phyloP scores from a whole-genome alignment of 2,113 vertebrate genomes.

The Aegotheles bennettii region DNA sequence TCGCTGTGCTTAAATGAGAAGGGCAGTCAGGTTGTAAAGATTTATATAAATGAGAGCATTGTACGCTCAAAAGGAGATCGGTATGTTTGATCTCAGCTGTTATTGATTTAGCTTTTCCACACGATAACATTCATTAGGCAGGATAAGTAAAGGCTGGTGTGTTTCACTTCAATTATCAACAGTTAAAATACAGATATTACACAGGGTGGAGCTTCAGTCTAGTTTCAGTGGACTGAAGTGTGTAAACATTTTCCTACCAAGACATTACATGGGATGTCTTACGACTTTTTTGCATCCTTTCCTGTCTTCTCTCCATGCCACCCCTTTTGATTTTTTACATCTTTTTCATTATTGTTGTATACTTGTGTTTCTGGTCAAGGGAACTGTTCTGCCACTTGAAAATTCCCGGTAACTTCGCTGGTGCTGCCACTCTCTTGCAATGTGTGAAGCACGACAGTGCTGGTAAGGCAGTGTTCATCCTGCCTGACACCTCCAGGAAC shows the following conservation, averaged over 20 bases:
- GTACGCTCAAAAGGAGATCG: slow-evolving; percentile 65
- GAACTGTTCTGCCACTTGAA: background rate
- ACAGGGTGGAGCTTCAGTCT: slow-evolving; percentile 36
- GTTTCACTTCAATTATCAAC: slow-evolving; percentile 65
- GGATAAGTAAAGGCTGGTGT: slow-evolving; percentile 57
- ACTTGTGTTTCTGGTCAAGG: background rate
- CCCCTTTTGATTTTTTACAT: background rate
- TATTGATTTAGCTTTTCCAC: slow-evolving; percentile 74
- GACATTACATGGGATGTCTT: slow-evolving; percentile 30
- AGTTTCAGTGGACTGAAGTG: slow-evolving; percentile 47
- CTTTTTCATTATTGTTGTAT: slow-evolving; percentile 1
- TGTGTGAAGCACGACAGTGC: background rate
- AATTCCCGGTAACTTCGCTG: background rate
- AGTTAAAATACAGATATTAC: slow-evolving; percentile 47
- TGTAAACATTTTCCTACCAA: slow-evolving; percentile 50
- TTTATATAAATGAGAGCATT: slow-evolving; percentile 73
- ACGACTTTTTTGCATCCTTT: background rate
- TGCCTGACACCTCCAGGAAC: background rate
- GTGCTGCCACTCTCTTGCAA: background rate
- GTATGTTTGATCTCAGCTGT: slow-evolving; percentile 69
- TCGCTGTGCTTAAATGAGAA: background rate
- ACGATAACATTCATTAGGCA: slow-evolving; percentile 70
- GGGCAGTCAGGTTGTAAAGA: slow-evolving; percentile 51
- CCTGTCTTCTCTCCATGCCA: background rate
- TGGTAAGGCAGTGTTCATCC: background rate